phyloP scores from a whole-genome alignment of 30 jellyfish, hydroid and myxozoan genomes.

The Phacellophora camtschatica region DNA sequence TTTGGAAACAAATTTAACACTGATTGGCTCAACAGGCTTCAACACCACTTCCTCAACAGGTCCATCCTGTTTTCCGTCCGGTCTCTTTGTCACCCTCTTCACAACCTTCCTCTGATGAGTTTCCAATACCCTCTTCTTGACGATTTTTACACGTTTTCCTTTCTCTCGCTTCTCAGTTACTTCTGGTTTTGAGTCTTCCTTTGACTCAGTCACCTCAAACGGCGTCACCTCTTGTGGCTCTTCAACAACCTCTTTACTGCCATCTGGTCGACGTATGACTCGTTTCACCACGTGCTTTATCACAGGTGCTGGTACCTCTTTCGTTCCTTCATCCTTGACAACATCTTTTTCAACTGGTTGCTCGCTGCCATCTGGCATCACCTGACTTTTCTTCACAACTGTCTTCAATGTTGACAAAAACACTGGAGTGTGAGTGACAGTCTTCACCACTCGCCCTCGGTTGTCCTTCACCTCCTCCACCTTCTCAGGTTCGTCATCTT shows the following conservation, averaged over 20 bases:
- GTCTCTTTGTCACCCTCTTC: slow-evolving; percentile 31
- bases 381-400: slow-evolving; percentile 47
- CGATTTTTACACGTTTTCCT: slow-evolving; percentile 38
- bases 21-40: slow-evolving; percentile 56
- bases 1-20: slow-evolving; percentile 45
- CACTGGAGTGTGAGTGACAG: slow-evolving; percentile 64
- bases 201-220: slow-evolving; percentile 47
- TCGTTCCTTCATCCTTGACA: slow-evolving; percentile 68
- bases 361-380: slow-evolving; percentile 81
- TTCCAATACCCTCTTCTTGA: slow-evolving; percentile 63
- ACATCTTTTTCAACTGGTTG: slow-evolving; percentile 65
- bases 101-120: slow-evolving; percentile 54
- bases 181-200: slow-evolving; percentile 64
- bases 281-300: slow-evolving; percentile 41
- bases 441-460: slow-evolving; percentile 58
- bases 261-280: slow-evolving; percentile 72
- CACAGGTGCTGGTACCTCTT: slow-evolving; percentile 39
- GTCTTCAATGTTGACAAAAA: slow-evolving; percentile 59
- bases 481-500: slow-evolving; percentile 69
- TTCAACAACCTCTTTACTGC: slow-evolving; percentile 46
- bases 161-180: slow-evolving; percentile 48
- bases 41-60: slow-evolving; percentile 32
- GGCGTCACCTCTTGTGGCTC: slow-evolving; percentile 66
- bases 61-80: slow-evolving; percentile 72
- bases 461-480: slow-evolving; percentile 57